These are phyloP conservation scores for Rhodophaea formosa DNA, from an alignment of 2,888 invertebrate genomes.

Conservation along the genomic window DNA sequence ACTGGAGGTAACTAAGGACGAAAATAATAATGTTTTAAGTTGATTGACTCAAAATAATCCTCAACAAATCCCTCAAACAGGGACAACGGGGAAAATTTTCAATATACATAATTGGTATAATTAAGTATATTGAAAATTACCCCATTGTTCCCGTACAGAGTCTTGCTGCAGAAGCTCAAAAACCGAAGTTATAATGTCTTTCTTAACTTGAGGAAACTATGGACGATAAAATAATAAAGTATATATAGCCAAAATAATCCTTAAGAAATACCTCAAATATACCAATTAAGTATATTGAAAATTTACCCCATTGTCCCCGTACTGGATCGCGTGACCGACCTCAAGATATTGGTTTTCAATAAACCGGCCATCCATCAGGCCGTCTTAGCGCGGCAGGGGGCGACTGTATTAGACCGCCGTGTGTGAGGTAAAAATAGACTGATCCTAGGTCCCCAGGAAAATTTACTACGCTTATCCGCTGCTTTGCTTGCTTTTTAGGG, in stretches of 20 bases:
- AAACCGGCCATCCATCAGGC: slow-evolving; percentile 74
- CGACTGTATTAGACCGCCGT: slow-evolving; percentile 77
- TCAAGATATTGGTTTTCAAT: slow-evolving; percentile 75
- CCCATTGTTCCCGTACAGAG: no score
- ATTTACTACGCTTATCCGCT: slow-evolving; percentile 6
- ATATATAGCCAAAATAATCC: not conserved
- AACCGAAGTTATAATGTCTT: no score
- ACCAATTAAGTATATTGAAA: slow-evolving; percentile 16
- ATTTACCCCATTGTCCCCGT: slow-evolving; percentile 3
- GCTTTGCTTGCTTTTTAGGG: not conserved
- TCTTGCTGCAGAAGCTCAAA: no score
- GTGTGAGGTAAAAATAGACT: slow-evolving; percentile 17
- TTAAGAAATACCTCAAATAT: not conserved
- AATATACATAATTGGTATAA: no score
- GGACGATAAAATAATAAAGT: no score
- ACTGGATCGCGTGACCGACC: slow-evolving; percentile 62
- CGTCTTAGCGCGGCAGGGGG: slow-evolving; percentile 70
- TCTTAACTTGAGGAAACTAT: no score
- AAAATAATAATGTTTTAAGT: no score
- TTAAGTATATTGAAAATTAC: no score
- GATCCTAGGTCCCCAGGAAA: slow-evolving; percentile 4
- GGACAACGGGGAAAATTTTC: no score
- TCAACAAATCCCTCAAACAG: no score
- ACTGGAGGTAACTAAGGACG: no score
- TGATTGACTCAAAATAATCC: no score